Percentiles rank a stretch among this genome's conserved stretches.
Evolutionary conservation across 2,113 vertebrate genomes (phyloP).

Genomic region (Notarius quadriscutis): DNA sequence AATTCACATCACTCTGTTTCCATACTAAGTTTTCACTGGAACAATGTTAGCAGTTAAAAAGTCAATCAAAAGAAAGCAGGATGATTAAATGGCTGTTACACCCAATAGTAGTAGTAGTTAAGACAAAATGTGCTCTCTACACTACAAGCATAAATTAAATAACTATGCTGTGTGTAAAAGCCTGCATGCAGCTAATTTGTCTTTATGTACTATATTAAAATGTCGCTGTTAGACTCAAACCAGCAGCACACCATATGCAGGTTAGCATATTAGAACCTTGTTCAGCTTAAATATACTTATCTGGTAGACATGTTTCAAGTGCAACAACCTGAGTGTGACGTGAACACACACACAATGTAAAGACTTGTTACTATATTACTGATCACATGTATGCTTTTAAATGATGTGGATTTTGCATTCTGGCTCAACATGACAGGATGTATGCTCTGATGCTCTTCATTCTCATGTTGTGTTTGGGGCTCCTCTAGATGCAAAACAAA

Average conservation of each 20-base stretch:
- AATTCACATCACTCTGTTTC: not conserved
- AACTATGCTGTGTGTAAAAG: not conserved
- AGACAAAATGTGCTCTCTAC: not conserved
- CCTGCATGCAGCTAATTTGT: not conserved
- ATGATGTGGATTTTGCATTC: not conserved
- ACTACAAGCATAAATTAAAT: not conserved
- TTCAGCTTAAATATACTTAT: conserved; percentile 45
- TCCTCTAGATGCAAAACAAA: not conserved
- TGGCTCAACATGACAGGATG: not conserved
- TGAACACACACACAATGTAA: conserved; percentile 8
- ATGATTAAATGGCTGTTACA: not conserved
- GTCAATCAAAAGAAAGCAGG: not conserved
- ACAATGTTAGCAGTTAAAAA: not conserved
- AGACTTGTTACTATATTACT: not conserved
- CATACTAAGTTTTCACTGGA: not conserved
- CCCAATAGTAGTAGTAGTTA: not conserved
- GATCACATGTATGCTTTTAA: not conserved
- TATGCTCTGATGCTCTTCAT: not conserved
- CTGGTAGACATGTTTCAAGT: conserved; percentile 32
- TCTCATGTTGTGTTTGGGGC: not conserved
- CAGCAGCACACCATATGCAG: not conserved
- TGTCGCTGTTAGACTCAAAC: not conserved
- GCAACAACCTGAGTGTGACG: conserved; percentile 32
- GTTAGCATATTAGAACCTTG: conserved; percentile 21
- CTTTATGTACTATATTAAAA: not conserved